A percentile compares a stretch with the other conserved stretches of the same genome.
Conservation (phyloP, 1,140 invertebrate species). For the Drosophila oshimai region DNA sequence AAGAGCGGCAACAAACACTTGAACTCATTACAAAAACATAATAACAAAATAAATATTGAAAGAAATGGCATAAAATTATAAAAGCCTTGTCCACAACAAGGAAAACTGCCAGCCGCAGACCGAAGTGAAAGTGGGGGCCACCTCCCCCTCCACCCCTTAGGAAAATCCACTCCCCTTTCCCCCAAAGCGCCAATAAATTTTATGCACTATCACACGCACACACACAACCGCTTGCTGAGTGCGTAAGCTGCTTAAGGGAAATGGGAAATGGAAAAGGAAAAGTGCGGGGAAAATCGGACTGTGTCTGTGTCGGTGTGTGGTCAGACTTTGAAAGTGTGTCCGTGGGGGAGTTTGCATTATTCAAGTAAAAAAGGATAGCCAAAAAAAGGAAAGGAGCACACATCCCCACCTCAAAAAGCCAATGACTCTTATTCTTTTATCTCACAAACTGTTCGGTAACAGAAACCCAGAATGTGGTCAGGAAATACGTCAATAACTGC, state of each 20-base stretch:
- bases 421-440: conserved; percentile 67
- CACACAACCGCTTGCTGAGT: conserved; percentile 33
- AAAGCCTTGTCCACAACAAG: conserved; percentile 54
- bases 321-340: conserved; percentile 52
- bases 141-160: not conserved
- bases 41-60: conserved; percentile 80
- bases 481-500: conserved; percentile 49
- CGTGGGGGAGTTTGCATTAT: conserved; percentile 59
- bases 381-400: conserved; percentile 23
- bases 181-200: conserved; percentile 77
- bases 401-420: conserved; percentile 4
- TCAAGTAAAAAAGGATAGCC: conserved; percentile 54
- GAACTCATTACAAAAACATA: conserved; percentile 78
- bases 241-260: conserved; percentile 64
- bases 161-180: conserved; percentile 28
- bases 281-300: not conserved
- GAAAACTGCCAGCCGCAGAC: conserved; percentile 61
- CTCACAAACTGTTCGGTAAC: conserved; percentile 34
- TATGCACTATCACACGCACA: conserved; percentile 71
- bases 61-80: conserved; percentile 81
- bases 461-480: conserved; percentile 9
- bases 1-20: conserved; percentile 36
- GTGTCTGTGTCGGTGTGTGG: conserved; percentile 43
- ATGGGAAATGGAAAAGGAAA: conserved; percentile 1
- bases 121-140: conserved; percentile 17